Evolutionary conservation across 1,140 invertebrate genomes (phyloP), one percentile per base, ranked within the genome.

Genomic region (Trichonephila clavipes): DNA sequence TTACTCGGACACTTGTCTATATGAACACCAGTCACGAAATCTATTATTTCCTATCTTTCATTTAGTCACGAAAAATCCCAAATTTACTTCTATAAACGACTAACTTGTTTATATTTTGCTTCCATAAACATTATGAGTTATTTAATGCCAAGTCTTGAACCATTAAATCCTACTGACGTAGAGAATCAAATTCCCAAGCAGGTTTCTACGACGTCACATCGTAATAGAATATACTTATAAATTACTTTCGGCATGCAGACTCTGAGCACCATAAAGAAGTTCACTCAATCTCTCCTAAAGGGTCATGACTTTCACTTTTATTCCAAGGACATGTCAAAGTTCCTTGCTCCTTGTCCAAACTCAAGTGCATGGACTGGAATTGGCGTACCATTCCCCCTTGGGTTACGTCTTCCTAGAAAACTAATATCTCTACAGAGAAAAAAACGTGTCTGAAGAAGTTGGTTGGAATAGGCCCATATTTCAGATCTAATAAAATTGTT

Each of bases 221-320:
- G 66, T n/a, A 51, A 21, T n/a, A 28, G 21, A 66, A n/a, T 69
- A 10, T 69, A 4, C 10, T 10, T n/a, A 0, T 3, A 24, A 69
- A 24, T 69, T 24, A 69, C 21, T 69, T 69, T 24, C 24, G 10
- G 21, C 66, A 69, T 28, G 21, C 66, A 2, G 21, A n/a, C 28
- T 69, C 6, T 24, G n/a, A 51, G 51, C 7, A 24, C 66, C 66
- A 3, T n/a, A 69, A 14, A 69, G 66, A 28, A 69, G 66, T 28
- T 69, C 24, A 69, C n/a, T n/a, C 19, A n/a, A 21, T n/a, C 19
- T 21, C 18, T 21, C 7, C 8, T 66, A 66, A 62, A 21, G 66
- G 66, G 66, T 69, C 66, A 69, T 69, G 66, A 69, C 66, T 69
- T 69, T 69, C 66, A 69, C 24, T 69, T 69, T 12, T 24, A 24